Percentiles rank a stretch among this genome's conserved stretches.
Evolutionary conservation across 2,797 vertebrate species (phyloP).

Genomic region (Leptoclinus maculatus): DNA sequence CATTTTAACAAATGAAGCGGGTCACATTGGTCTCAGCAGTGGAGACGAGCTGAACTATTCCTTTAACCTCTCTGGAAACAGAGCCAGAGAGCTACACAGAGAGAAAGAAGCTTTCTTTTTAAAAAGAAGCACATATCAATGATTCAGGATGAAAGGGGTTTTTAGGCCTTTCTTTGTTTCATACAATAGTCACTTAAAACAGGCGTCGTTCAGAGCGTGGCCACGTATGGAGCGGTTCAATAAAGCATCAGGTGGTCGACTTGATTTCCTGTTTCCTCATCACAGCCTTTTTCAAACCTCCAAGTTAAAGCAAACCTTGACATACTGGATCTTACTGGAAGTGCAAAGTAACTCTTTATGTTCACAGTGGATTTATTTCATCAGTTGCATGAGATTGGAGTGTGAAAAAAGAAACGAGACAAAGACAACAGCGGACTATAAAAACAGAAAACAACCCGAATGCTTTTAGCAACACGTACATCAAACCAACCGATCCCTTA

Average conservation of each 20-base stretch:
- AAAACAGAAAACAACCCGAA: slow-evolving; percentile 26
- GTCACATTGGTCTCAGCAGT: not conserved
- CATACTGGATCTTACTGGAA: slow-evolving; percentile 26
- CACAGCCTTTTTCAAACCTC: slow-evolving; percentile 15
- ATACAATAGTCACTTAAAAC: slow-evolving; percentile 67
- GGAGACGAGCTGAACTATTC: not conserved
- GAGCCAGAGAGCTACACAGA: not conserved
- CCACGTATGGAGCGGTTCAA: slow-evolving; percentile 21
- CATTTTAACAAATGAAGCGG: not conserved
- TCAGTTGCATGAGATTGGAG: slow-evolving; percentile 28
- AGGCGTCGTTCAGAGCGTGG: slow-evolving; percentile 38
- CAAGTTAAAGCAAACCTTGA: slow-evolving; percentile 36
- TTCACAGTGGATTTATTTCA: slow-evolving; percentile 60
- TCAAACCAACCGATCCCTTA: slow-evolving; percentile 27
- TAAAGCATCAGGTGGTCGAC: slow-evolving; percentile 59
- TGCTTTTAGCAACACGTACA: not conserved
- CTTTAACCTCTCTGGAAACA: not conserved
- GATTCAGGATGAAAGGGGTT: slow-evolving; percentile 61
- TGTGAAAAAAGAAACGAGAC: slow-evolving; percentile 3
- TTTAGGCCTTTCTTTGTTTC: slow-evolving; percentile 56
- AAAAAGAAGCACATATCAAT: slow-evolving; percentile 53
- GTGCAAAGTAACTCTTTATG: slow-evolving; percentile 19
- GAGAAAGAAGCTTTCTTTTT: not conserved
- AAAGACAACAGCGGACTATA: slow-evolving; percentile 17
- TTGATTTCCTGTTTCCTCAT: slow-evolving; percentile 21